These are phyloP conservation scores for Caranx melampygus DNA, from an alignment of 2,113 vertebrate species.

Conservation along the genomic window DNA sequence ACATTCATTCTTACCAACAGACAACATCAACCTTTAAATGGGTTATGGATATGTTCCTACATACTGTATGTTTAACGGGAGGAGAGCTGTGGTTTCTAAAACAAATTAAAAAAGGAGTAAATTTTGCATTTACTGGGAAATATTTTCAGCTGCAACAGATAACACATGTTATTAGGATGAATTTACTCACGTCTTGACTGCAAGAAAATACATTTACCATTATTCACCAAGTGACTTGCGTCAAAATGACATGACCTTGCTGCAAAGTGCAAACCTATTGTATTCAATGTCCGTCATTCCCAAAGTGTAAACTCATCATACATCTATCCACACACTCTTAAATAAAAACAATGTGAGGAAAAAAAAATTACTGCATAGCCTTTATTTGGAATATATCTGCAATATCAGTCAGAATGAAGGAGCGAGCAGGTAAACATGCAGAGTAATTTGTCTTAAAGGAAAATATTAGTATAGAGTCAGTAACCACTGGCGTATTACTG, in stretches of 20 bases:
- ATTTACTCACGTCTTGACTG: background rate
- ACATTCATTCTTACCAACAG: background rate
- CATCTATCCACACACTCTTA: background rate
- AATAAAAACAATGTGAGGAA: background rate
- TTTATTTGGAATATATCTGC: constrained; percentile 73
- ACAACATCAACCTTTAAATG: background rate
- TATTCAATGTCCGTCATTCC: background rate
- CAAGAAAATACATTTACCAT: background rate
- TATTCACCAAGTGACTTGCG: background rate
- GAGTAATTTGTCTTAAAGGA: background rate
- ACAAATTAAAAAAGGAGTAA: background rate
- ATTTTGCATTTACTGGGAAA: background rate
- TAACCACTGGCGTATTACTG: constrained; percentile 16
- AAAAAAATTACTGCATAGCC: constrained; percentile 43
- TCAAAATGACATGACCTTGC: background rate
- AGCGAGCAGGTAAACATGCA: constrained; percentile 57
- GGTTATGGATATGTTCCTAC: background rate
- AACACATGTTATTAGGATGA: background rate
- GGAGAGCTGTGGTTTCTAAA: background rate
- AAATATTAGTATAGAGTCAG: background rate
- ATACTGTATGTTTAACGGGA: background rate
- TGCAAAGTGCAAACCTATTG: background rate
- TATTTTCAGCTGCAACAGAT: background rate
- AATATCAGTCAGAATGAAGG: constrained; percentile 11
- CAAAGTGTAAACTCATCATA: background rate